Evolutionary conservation across 2,888 invertebrate genomes (phyloP).

Genomic region (Shargacucullia verbasci): DNA sequence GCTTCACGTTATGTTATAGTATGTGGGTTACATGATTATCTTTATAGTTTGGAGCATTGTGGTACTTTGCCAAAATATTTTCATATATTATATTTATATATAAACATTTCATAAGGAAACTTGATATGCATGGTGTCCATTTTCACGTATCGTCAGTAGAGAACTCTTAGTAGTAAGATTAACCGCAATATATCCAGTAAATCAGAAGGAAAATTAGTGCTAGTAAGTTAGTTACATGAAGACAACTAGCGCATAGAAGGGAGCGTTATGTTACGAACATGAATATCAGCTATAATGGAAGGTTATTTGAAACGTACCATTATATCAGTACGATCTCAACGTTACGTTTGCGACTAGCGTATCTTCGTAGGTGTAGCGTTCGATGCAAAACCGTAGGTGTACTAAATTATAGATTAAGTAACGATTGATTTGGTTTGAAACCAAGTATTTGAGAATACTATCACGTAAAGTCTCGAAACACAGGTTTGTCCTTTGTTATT

Average conservation of each 20-base stretch:
- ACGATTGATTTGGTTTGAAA: constrained; percentile 35
- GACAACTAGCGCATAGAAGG: constrained; percentile 9
- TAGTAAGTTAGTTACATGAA: constrained; percentile 21
- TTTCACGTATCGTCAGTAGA: constrained; percentile 5
- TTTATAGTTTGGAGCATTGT: neutral
- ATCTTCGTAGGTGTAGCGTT: constrained; percentile 15
- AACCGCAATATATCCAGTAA: constrained; percentile 10
- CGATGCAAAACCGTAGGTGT: constrained; percentile 15
- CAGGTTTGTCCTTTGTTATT: constrained; percentile 69
- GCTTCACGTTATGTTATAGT: too few species aligned
- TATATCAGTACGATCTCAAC: neutral
- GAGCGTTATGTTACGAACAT: constrained; percentile 12
- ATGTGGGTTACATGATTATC: too few species aligned
- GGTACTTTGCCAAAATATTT: too few species aligned
- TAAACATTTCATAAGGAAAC: neutral
- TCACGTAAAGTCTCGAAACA: constrained; percentile 69
- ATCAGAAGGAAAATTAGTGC: constrained; percentile 25
- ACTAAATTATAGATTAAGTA: constrained; percentile 38
- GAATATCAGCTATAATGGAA: constrained; percentile 6
- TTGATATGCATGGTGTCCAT: neutral
- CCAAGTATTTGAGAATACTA: constrained; percentile 63
- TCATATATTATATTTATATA: too few species aligned
- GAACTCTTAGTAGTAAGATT: constrained; percentile 7
- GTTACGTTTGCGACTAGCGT: constrained; percentile 7
- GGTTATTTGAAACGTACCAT: constrained; percentile 17